phyloP scores from a whole-genome alignment of 2,888 invertebrate genomes.

The Stegophylla sp. region DNA sequence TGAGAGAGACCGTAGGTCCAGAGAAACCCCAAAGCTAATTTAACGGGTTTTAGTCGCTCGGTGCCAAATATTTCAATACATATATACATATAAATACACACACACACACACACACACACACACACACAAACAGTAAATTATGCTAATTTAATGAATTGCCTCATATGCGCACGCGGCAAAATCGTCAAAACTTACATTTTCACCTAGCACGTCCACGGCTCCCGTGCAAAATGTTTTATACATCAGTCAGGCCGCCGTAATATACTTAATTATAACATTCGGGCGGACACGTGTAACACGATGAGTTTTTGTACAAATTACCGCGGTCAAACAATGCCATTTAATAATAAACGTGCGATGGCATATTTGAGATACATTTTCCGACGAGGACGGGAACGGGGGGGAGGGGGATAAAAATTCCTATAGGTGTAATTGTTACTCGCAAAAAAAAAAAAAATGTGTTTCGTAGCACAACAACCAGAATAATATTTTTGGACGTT shows the following conservation, averaged over 20 bases:
- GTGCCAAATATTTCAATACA: conserved; percentile 17
- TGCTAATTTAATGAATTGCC: conserved; percentile 13
- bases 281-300: neutral
- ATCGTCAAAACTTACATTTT: conserved; percentile 9
- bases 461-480: too few species aligned
- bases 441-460: too few species aligned
- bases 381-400: too few species aligned
- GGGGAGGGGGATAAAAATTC: too few species aligned
- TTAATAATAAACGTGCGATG: too few species aligned
- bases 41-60: conserved; percentile 4
- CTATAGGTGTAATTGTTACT: too few species aligned
- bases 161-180: neutral
- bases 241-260: neutral
- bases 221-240: neutral
- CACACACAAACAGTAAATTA: conserved; percentile 1
- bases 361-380: too few species aligned
- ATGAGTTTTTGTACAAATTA: neutral
- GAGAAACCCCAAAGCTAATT: neutral
- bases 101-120: too few species aligned
- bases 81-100: too few species aligned
- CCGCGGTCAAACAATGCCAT: neutral
- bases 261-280: neutral
- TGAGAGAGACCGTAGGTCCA: neutral
- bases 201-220: neutral
- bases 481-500: too few species aligned